Evolutionary conservation across 2,797 vertebrate species (phyloP), one percentile per base, ranked within the genome.

Genomic region (Chiroxiphia lanceolata): DNA sequence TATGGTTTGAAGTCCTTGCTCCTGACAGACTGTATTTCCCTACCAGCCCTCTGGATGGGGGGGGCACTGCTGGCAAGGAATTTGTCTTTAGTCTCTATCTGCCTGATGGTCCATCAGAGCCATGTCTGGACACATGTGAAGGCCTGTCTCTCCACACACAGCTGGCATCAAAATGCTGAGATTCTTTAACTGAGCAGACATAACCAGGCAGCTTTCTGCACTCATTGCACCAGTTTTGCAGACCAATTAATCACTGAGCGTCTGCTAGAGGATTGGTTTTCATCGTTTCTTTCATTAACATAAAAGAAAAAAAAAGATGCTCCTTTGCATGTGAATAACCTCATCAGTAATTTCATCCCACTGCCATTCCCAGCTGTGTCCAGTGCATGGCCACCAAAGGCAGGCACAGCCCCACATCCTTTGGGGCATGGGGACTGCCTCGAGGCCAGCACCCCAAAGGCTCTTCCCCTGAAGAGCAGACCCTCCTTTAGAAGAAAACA

Each of bases 51-150:
- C 26, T 54, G 45, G 53, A 12, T 31, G n/a, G 22, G 59, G 22
- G 59, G 31, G 67, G 1, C 40, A 15, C 15, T 79, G 47, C 60
- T 67, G 74, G 26, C 26, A 25, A 36, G 34, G 34, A 60, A n/a
- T 36, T 79, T 34, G 3, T 29, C 26, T 67, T 22, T 2, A 11
- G 11, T 54, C 34, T 54, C 10, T 21, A 11, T 45, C 34, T 72
- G 25, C 18, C 78, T 69, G 31, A 25, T 27, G 22, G 56, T n/a
- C 87, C 64, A 20, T 36, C 78, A 56, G 48, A 63, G 48, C 42
- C 18, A 4, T 14, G 22, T 21, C 31, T 5, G 10, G 36, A 26
- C 44, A 22, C 0, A 1, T 19, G 21, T 0, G 1, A 29, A 61
- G 50, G 11, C 7, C 27, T 29, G 15, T 60, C 27, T 75, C 45